Evolutionary conservation across 2,888 invertebrate species (phyloP), one percentile per base, ranked within the genome.

Genomic region (Luperina nickerlii): DNA sequence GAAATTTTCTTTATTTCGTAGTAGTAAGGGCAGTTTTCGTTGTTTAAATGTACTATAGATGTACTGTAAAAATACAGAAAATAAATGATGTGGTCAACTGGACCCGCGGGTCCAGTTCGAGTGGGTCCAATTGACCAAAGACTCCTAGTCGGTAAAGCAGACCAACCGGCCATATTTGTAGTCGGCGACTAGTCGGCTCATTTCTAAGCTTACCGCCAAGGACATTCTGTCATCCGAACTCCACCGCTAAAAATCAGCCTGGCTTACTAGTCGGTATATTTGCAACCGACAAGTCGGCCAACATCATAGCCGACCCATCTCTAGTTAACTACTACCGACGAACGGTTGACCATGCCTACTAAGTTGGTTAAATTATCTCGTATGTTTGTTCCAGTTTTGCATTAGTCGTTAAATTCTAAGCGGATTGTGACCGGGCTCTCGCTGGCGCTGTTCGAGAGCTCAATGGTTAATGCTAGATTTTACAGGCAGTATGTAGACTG

Each of bases 351-450:
- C n/a, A 9, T 48, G 65, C n/a, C 42, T 4, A 62, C 38, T 20
- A 79, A 57, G 48, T 57, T 38, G 20, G 42, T 27, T 32, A 32
- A 70, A 81, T 82, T 27, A 65, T 32, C 11, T 57, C 63, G 24
- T 32, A 72, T 54, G 82, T 69, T 67, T 38, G 45, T 68, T n/a
- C 68, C 51, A 24, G 62, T n/a, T 65, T 65, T 51, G 48, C 27
- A 48, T 24, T 51, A 51, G 63, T 69, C 73, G 68, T 84, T 73
- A 82, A 84, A 60, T 79, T 18, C 13, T 73, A 84, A 84, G 68
- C 73, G 80, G 80, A 84, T 82, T 82, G 32, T 27, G 85, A 68
- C 63, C 57, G 32, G 24, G 42, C 20, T 51, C 15, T 38, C 1
- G 1, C 20, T 63, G 48, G 24, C 2, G 1, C 15, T 63, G 54